A percentile compares a stretch with the other conserved stretches of the same genome.
These are phyloP conservation scores for Amitus sp. DNA, from an alignment of 2,888 invertebrate genomes.

Conservation along the genomic window DNA sequence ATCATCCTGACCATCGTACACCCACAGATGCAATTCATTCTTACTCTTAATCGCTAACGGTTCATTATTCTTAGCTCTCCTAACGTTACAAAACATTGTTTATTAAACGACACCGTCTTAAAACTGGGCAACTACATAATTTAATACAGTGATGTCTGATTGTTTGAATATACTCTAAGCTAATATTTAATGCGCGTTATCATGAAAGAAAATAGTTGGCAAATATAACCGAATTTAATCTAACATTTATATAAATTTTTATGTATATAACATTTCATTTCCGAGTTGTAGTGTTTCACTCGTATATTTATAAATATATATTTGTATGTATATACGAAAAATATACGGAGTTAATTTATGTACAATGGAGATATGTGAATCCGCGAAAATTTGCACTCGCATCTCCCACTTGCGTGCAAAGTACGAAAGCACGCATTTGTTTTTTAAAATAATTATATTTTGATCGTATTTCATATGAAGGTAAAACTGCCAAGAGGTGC, in stretches of 20 bases:
- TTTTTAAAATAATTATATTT: neutral
- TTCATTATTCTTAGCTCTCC: slow-evolving; percentile 38
- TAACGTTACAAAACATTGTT: slow-evolving; percentile 24
- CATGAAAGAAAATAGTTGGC: slow-evolving; percentile 30
- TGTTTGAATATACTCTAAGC: slow-evolving; percentile 41
- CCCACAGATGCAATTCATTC: neutral
- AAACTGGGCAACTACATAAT: slow-evolving; percentile 48
- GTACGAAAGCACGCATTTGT: neutral
- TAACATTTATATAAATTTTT: slow-evolving; percentile 14
- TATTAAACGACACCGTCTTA: slow-evolving; percentile 48
- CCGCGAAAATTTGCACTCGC: slow-evolving; percentile 46
- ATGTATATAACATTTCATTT: slow-evolving; percentile 36
- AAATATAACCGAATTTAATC: slow-evolving; percentile 29
- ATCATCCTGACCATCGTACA: slow-evolving; percentile 16
- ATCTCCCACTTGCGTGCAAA: slow-evolving; percentile 13
- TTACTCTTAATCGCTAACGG: slow-evolving; percentile 16
- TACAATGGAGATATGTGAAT: slow-evolving; percentile 58
- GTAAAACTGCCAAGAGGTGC: neutral
- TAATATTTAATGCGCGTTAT: slow-evolving; percentile 17
- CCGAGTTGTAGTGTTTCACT: slow-evolving; percentile 51
- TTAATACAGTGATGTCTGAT: slow-evolving; percentile 50
- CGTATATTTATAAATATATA: slow-evolving; percentile 49
- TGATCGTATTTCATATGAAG: slow-evolving; percentile 1
- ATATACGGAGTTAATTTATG: slow-evolving; percentile 59
- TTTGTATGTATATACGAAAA: slow-evolving; percentile 58